Conservation (phyloP, 2,888 invertebrate genomes). For the Pammene aurita region DNA sequence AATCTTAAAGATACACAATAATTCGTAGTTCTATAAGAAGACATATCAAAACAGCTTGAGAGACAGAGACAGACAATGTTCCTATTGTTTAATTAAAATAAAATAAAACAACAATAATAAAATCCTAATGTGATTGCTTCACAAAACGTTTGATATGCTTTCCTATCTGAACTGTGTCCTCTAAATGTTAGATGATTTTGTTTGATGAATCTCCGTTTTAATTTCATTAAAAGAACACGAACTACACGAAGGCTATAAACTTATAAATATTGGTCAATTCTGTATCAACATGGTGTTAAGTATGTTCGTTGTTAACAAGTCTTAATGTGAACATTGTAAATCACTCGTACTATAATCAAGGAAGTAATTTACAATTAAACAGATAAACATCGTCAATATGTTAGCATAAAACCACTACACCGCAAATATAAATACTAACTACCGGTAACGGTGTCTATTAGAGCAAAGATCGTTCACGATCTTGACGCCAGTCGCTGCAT, state of each 20-base stretch:
- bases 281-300: neutral
- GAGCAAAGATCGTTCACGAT: slow-evolving; percentile 44
- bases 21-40: no score
- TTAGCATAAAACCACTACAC: slow-evolving; percentile 30
- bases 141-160: no score
- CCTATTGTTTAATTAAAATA: no score
- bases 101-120: no score
- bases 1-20: no score
- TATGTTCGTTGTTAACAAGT: neutral
- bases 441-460: slow-evolving; percentile 41
- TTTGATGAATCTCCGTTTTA: no score
- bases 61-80: no score
- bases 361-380: slow-evolving; percentile 44
- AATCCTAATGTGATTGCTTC: no score
- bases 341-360: slow-evolving; percentile 37
- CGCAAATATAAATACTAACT: slow-evolving; percentile 35
- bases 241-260: neutral
- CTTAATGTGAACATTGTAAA: slow-evolving; percentile 17
- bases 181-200: no score
- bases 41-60: no score
- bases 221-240: neutral
- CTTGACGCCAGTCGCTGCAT: slow-evolving; percentile 47
- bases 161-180: no score
- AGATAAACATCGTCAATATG: slow-evolving; percentile 34
- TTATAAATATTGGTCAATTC: neutral